phyloP scores from a whole-genome alignment of 53 echinoderm and acorn worm genomes.

The Paelopatides confundens region DNA sequence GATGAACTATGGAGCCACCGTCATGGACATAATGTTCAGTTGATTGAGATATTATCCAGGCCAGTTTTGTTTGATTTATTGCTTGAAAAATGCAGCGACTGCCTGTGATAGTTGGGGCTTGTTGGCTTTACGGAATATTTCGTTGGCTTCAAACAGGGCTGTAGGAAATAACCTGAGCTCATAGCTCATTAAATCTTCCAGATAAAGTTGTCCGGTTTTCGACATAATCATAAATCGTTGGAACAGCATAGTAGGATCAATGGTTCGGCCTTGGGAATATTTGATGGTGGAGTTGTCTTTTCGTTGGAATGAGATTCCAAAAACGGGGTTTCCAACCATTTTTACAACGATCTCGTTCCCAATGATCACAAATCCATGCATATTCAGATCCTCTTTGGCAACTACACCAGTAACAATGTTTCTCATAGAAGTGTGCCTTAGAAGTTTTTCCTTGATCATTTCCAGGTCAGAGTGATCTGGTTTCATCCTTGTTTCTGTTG shows the following conservation, averaged over 20 bases:
- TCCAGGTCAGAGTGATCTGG: slow-evolving; percentile 31
- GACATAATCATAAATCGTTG: slow-evolving; percentile 16
- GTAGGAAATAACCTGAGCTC: slow-evolving; percentile 48
- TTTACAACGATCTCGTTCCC: slow-evolving; percentile 25
- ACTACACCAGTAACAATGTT: slow-evolving; percentile 53
- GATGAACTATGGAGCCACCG: slow-evolving; percentile 7
- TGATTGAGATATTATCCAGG: neutral
- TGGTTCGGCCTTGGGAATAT: slow-evolving; percentile 28
- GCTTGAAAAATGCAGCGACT: neutral
- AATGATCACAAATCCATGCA: slow-evolving; percentile 7
- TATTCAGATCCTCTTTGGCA: slow-evolving; percentile 39
- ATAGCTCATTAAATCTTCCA: slow-evolving; percentile 41
- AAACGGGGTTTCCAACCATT: slow-evolving; percentile 25
- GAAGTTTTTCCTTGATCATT: slow-evolving; percentile 18
- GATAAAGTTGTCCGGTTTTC: slow-evolving; percentile 13
- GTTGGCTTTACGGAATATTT: slow-evolving; percentile 36
- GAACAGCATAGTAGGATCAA: slow-evolving; percentile 34
- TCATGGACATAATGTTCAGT: slow-evolving; percentile 2
- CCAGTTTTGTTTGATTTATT: slow-evolving; percentile 21
- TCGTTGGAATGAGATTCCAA: neutral
- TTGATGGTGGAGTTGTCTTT: slow-evolving; percentile 1
- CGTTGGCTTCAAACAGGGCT: slow-evolving; percentile 38
- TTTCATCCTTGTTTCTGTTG: slow-evolving; percentile 40
- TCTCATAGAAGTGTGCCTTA: slow-evolving; percentile 25
- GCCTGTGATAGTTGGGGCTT: slow-evolving; percentile 53